Conservation (phyloP, 2,113 vertebrate genomes). For the Lasiurus borealis region DNA sequence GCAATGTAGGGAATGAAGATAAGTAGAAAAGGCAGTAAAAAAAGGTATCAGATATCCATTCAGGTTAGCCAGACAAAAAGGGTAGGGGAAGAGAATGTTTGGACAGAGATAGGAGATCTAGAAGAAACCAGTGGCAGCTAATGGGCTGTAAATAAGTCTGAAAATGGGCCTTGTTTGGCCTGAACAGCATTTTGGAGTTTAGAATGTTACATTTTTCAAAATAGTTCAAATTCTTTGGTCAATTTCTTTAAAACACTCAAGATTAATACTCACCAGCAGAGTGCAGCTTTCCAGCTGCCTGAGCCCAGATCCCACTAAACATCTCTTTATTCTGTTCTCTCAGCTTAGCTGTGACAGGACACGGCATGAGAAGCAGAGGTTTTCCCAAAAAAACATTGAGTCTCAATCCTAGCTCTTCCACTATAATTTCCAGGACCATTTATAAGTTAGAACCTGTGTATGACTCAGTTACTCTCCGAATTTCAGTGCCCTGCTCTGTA, state of each 20-base stretch:
- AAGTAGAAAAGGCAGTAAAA: background rate
- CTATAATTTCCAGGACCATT: background rate
- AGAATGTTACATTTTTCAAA: slow-evolving; percentile 31
- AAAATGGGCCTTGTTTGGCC: background rate
- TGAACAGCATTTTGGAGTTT: background rate
- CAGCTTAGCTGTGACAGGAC: background rate
- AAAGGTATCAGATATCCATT: background rate
- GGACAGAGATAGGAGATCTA: background rate
- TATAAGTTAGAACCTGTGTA: background rate
- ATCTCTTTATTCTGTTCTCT: background rate
- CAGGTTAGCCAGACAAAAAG: background rate
- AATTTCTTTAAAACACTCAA: slow-evolving; percentile 19
- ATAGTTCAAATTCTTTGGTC: background rate
- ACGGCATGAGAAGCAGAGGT: background rate
- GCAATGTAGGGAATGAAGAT: background rate
- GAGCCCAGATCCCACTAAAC: background rate
- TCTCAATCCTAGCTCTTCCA: background rate
- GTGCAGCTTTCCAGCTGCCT: background rate
- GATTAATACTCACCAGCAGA: background rate
- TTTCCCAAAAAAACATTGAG: background rate
- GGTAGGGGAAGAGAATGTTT: background rate
- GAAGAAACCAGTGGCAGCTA: background rate
- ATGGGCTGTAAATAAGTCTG: background rate
- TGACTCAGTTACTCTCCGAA: background rate
- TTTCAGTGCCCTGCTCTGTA: background rate